phyloP scores from a whole-genome alignment of 2,888 invertebrate species.

The Lycaena phlaeas region DNA sequence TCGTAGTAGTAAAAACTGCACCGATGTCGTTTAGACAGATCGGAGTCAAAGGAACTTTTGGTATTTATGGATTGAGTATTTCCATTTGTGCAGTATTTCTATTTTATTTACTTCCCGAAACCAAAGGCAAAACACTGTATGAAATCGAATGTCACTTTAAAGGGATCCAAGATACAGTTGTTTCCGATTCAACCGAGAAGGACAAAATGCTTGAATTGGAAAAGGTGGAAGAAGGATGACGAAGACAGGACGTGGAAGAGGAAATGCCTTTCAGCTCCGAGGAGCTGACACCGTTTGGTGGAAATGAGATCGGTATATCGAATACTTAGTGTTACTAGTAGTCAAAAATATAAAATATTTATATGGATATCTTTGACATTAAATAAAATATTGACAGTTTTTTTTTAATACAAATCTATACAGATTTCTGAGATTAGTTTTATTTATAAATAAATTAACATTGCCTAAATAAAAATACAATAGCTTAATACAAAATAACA shows the following conservation, averaged over 20 bases:
- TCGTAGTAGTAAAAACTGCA: slow-evolving; percentile 77
- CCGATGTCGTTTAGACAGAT: slow-evolving; percentile 67
- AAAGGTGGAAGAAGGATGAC: slow-evolving; percentile 54
- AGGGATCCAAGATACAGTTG: slow-evolving; percentile 25
- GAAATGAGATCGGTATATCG: slow-evolving; percentile 8
- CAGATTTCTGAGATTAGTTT: slow-evolving; percentile 8
- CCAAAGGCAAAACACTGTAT: slow-evolving; percentile 76
- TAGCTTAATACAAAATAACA: slow-evolving; percentile 45
- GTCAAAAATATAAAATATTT: background rate
- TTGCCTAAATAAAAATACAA: slow-evolving; percentile 6
- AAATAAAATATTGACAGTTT: background rate
- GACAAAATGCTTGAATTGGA: slow-evolving; percentile 52
- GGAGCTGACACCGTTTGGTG: slow-evolving; percentile 32
- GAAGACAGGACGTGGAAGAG: slow-evolving; percentile 21
- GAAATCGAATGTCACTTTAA: slow-evolving; percentile 77
- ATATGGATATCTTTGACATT: background rate
- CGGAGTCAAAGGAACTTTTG: slow-evolving; percentile 74
- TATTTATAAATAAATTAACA: slow-evolving; percentile 9
- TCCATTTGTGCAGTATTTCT: slow-evolving; percentile 71
- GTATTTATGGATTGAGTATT: slow-evolving; percentile 71
- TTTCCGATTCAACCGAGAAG: slow-evolving; percentile 28
- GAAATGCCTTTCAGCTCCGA: slow-evolving; percentile 39
- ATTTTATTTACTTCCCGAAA: slow-evolving; percentile 77
- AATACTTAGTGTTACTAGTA: background rate
- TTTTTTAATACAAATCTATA: background rate